Evolutionary conservation across 2,888 invertebrate genomes (phyloP).

Genomic region (Cyclophora albipunctata): DNA sequence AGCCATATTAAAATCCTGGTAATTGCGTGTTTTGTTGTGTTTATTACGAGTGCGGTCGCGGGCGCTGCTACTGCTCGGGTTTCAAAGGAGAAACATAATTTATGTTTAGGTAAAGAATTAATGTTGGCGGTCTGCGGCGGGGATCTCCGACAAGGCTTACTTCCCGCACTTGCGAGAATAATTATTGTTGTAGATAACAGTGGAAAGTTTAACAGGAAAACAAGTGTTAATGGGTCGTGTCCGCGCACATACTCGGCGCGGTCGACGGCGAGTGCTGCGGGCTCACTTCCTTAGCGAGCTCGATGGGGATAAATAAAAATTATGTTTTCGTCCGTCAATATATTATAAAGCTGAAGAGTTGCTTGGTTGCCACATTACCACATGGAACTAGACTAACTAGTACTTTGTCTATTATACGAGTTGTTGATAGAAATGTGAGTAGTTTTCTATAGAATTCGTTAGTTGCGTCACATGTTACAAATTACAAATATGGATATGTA

Average conservation of each 20-base stretch:
- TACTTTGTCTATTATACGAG: too few relatives aligned
- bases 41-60: slow-evolving; percentile 15
- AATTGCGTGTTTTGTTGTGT: slow-evolving; percentile 31
- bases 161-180: slow-evolving; percentile 15
- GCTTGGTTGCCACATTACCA: too few relatives aligned
- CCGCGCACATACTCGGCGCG: neutral
- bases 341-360: too few relatives aligned
- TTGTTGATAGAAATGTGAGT: too few relatives aligned
- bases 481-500: too few relatives aligned
- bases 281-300: too few relatives aligned
- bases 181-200: slow-evolving; percentile 23
- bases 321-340: too few relatives aligned
- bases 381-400: too few relatives aligned
- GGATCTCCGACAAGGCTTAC: slow-evolving; percentile 6
- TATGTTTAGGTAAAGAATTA: slow-evolving; percentile 22
- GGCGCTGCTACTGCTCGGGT: slow-evolving; percentile 9
- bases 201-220: slow-evolving; percentile 16
- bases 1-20: slow-evolving; percentile 37
- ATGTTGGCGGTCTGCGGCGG: slow-evolving; percentile 11
- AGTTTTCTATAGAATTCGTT: too few relatives aligned
- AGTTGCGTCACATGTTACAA: too few relatives aligned
- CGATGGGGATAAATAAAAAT: too few relatives aligned
- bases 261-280: too few relatives aligned
- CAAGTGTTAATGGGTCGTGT: slow-evolving; percentile 8
- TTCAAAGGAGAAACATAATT: slow-evolving; percentile 20